phyloP scores from a whole-genome alignment of 1,140 invertebrate genomes.

The Lepidurus packardi region DNA sequence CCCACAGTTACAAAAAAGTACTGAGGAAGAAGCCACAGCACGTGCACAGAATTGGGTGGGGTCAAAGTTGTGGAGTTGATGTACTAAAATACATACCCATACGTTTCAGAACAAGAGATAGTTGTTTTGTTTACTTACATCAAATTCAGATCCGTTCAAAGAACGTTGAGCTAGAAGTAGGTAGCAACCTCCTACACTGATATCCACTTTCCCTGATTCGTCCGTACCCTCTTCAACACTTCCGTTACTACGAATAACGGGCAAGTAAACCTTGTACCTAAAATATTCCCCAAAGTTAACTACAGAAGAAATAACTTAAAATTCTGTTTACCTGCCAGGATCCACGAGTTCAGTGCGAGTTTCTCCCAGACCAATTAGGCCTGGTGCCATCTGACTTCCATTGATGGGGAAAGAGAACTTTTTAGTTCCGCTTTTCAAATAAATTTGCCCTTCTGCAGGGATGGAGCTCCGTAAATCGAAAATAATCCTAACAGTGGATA shows the following conservation, averaged over 20 bases:
- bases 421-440: background rate
- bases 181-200: conserved; percentile 28
- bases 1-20: conserved; percentile 78
- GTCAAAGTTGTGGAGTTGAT: conserved; percentile 47
- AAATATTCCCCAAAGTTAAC: background rate
- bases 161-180: conserved; percentile 28
- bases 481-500: conserved; percentile 12
- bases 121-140: conserved; percentile 2
- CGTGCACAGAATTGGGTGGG: conserved; percentile 63
- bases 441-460: conserved; percentile 17
- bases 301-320: conserved; percentile 1
- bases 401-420: background rate
- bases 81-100: conserved; percentile 25
- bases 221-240: conserved; percentile 23
- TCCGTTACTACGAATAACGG: conserved; percentile 31
- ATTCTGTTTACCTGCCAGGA: conserved; percentile 26
- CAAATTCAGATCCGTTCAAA: conserved; percentile 16
- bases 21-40: conserved; percentile 79
- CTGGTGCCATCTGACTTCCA: background rate
- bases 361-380: background rate
- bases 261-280: conserved; percentile 32
- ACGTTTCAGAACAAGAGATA: background rate
- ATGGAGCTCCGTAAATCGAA: background rate
- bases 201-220: background rate
- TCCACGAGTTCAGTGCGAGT: conserved; percentile 23